Base-by-base conservation (phyloP, 30 jellyfish, hydroid and myxozoan genomes). In the Rhopilema esculentum region DNA sequence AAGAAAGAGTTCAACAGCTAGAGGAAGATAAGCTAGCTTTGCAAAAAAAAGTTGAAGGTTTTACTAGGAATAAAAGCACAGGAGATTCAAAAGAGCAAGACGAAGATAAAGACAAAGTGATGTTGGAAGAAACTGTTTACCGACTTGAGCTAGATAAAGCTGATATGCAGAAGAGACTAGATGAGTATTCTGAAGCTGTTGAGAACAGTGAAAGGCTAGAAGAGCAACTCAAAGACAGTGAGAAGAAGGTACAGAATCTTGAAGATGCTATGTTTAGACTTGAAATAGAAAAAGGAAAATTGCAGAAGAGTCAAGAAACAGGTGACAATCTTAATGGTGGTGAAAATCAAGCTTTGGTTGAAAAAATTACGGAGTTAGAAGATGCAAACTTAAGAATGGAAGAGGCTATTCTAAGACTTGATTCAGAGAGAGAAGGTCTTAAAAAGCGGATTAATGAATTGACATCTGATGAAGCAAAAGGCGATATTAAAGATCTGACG, bases 111-210 rank as follows among this genome's bases (percentile, higher is more conserved):
- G 69, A 49, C 18, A 20, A 20, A 6, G 26, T 32, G 9, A n/a
- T 20, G 77, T 16, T 86, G 78, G 85, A 86, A 65, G 85, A 73
- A 21, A 25, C 84, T 22, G 73, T 61, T 19, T 79, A 61, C 66
- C 27, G 72, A 82, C 85, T 91, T 49, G 87, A 91, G 67, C 75
- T 84, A 29, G 83, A 78, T 29, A 61, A 50, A n/a, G 81, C 51
- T 27, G 91, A 88, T 70, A 66, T 88, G n/a, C 79, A 82, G 50
- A 66, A 32, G 29, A 25, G 87, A 51, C 16, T 62, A 24, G 27
- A 30, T 23, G 91, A 90, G 25, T 61, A 40, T 89, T 28, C 80
- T 52, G 73, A 57, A 0, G 76, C 28, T 8, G 68, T 20, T 18
- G 23, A 62, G 22, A 40, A 26, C 8, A 66, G 28, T 15, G 51